These are phyloP conservation scores for Gavia stellata DNA, from an alignment of 2,113 vertebrate species.

Conservation along the genomic window DNA sequence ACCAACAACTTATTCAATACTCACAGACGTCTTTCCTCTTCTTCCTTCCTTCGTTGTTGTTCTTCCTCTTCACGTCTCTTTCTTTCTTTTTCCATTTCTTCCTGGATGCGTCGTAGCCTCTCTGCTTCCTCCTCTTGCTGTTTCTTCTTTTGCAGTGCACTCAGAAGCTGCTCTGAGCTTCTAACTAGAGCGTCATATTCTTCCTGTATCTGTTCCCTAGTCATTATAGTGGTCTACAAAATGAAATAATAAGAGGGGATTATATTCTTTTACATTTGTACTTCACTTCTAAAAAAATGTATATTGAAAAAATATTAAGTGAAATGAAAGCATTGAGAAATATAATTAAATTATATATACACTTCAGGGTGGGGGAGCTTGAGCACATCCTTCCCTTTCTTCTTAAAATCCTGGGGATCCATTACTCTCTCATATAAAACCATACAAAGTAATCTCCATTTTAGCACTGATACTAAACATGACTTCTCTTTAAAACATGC, in stretches of 20 bases:
- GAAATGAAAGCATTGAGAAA: background rate
- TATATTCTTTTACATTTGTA: background rate
- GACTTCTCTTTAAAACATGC: background rate
- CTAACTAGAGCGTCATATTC: conserved; percentile 84
- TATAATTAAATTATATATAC: background rate
- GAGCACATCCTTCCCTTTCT: background rate
- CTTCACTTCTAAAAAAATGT: background rate
- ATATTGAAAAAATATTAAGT: background rate
- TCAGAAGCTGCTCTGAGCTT: conserved; percentile 88
- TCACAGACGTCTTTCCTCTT: conserved; percentile 87
- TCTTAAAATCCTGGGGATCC: background rate
- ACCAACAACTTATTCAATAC: conserved; percentile 19
- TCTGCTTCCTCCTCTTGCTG: conserved; percentile 94
- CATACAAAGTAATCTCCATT: background rate
- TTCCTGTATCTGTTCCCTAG: conserved; percentile 85
- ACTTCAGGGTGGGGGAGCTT: background rate
- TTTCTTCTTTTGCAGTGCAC: conserved; percentile 87
- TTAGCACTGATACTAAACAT: background rate
- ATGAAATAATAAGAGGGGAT: background rate
- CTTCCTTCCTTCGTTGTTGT: conserved; percentile 79
- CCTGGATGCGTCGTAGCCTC: conserved; percentile 86
- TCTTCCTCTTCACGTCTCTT: conserved; percentile 88
- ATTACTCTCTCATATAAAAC: background rate
- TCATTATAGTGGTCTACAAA: conserved; percentile 83
- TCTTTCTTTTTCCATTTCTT: conserved; percentile 92